Evolutionary conservation across 2,888 invertebrate species (phyloP), one percentile per base, ranked within the genome.

Genomic region (Dryomyza anilis): DNA sequence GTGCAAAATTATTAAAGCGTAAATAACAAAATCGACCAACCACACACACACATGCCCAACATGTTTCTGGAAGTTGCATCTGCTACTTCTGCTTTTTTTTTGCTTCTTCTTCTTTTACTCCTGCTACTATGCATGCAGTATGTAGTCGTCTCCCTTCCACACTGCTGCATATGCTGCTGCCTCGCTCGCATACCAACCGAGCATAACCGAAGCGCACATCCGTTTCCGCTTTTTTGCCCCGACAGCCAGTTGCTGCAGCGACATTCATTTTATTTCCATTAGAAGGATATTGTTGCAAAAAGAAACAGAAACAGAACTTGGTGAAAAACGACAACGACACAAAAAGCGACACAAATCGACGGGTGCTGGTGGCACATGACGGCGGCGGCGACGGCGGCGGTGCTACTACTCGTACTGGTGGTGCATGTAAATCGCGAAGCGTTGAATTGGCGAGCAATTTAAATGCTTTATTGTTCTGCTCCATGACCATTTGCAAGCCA

Each of bases 401-500:
- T 48, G 48, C 2, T 48, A 21, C 48, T 12, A 21, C 19, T 48
- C 27, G 39, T 36, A 25, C 50, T 39, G 59, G 50, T n/a, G 36
- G 25, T 46, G n/a, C 61, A 61, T 61, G 61, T 39, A 39, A 39
- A 36, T 61, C 27, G 25, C 36, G 6, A 69, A 65, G 70, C 71
- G 69, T 69, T 71, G 71, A 70, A 73, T 69, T 71, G 68, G 68
- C 67, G 70, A 67, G 67, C 72, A 73, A 72, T 72, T 72, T 68
- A 70, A 71, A 69, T 69, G 70, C 69, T 73, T 70, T 73, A 73
- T 71, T 73, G 70, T 67, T 63, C 30, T 33, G 64, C 60, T 66
- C 43, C 56, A 23, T 29, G 33, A 55, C 45, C 23, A 21, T 21
- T n/a, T 33, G 7, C 19, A 33, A 27, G 14, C 16, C 23, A 12